Base-by-base conservation (phyloP, 1,140 invertebrate genomes). In the Ips nitidus region DNA sequence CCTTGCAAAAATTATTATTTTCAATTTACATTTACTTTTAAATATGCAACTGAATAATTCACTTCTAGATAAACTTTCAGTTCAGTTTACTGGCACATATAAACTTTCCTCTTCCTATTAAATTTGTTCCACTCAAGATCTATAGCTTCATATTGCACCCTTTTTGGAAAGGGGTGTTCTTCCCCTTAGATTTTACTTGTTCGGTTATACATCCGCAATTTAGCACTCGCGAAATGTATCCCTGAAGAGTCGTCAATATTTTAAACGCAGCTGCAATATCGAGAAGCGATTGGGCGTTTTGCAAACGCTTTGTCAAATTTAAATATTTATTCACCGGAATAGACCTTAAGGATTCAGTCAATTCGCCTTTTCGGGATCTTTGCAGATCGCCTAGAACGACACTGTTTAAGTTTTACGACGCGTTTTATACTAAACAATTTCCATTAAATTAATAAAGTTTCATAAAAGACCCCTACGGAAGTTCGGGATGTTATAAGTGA, bases 371-470 rank as follows among this genome's bases (percentile, higher is more conserved):
- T 0, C 22, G 22, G 22, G 22, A 22, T 22, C 0, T 22, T 22
- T 22, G 22, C 22, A 22, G 22, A 22, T 22, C 22, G 22, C 22
- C 22, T 22, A 22, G 22, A 22, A 22, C 22, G 22, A 22, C 22
- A 22, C 22, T 22, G 22, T 22, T 22, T 22, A 22, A 22, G 22
- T 22, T 22, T 22, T 2, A 50, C 45, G 22, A 22, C 3, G 6
- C 6, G 45, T 50, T 50, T 50, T 50, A 50, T 50, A 8, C 45
- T 8, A 3, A 50, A 50, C 22, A 50, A 22, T 50, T 50, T 50
- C 45, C 45, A 50, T 50, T 50, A 50, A 50, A 50, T 50, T 50
- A 50, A 50, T 50, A 50, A 50, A 50, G 45, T 50, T 50, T 50
- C 7, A 50, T 50, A 50, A 50, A 50, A 50, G 45, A 22, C 45